phyloP scores from a whole-genome alignment of 2,113 vertebrate genomes.

The Elephas maximus region DNA sequence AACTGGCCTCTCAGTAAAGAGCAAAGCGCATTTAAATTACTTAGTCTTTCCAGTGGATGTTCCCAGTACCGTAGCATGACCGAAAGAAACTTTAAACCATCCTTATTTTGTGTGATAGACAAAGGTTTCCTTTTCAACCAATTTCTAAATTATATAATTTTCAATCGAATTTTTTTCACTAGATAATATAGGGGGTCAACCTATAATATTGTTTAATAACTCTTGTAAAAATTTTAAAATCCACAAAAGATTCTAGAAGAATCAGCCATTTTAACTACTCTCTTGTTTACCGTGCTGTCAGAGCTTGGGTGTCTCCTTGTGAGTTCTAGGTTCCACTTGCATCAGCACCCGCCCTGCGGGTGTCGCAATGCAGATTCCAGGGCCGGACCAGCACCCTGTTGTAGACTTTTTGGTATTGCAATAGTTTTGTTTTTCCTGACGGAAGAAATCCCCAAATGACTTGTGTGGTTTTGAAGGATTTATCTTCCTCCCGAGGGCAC shows the following conservation, averaged over 20 bases:
- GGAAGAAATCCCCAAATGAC: background rate
- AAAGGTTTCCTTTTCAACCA: background rate
- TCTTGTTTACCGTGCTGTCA: rapidly evolving
- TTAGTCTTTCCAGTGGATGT: background rate
- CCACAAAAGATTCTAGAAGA: background rate
- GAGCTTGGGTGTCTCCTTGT: background rate
- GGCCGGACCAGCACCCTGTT: background rate
- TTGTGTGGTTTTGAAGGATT: background rate
- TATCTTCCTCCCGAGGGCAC: background rate
- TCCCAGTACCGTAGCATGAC: background rate
- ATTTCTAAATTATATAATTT: background rate
- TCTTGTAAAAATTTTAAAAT: background rate
- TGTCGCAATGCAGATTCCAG: background rate
- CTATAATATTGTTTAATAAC: background rate
- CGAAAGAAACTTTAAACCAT: background rate
- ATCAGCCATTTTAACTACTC: background rate
- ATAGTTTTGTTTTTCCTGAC: background rate
- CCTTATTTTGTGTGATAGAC: background rate
- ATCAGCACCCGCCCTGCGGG: background rate
- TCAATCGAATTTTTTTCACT: conserved; percentile 20
- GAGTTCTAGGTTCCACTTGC: background rate
- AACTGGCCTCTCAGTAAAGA: background rate
- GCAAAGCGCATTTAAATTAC: background rate
- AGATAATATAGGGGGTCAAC: background rate
- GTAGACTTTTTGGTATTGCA: background rate